These are phyloP conservation scores for Xerus rutilus DNA, from an alignment of 2,797 vertebrate genomes.

Conservation along the genomic window DNA sequence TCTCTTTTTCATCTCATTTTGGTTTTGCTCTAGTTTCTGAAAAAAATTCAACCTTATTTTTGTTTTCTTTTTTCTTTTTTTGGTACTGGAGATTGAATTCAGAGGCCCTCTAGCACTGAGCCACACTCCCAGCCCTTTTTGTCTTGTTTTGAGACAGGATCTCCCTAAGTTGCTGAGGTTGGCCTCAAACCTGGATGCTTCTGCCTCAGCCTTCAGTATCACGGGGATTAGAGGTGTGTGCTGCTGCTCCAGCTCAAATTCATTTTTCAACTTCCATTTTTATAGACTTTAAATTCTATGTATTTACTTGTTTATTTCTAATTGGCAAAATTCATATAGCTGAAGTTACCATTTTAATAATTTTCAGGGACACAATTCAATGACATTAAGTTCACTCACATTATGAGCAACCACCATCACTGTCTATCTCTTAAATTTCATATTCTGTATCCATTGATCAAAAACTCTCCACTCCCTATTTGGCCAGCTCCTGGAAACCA, in stretches of 20 bases:
- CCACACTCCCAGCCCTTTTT: no score
- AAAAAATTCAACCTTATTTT: conserved; percentile 23
- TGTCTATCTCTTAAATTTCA: background rate
- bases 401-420: background rate
- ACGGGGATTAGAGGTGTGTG: no score
- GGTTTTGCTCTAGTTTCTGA: background rate
- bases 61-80: no score
- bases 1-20: background rate
- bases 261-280: background rate
- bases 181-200: no score
- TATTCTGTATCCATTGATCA: background rate
- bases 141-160: no score
- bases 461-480: background rate
- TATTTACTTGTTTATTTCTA: background rate
- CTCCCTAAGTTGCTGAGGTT: no score
- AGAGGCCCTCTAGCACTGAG: no score
- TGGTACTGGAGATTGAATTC: no score
- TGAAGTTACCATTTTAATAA: background rate
- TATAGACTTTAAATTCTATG: background rate
- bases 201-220: no score
- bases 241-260: background rate
- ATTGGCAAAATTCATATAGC: background rate
- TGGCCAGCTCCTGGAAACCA: background rate
- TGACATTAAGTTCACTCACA: background rate
- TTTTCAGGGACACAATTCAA: background rate